Base-by-base conservation (phyloP, 2,113 vertebrate genomes). In the Carollia perspicillata region DNA sequence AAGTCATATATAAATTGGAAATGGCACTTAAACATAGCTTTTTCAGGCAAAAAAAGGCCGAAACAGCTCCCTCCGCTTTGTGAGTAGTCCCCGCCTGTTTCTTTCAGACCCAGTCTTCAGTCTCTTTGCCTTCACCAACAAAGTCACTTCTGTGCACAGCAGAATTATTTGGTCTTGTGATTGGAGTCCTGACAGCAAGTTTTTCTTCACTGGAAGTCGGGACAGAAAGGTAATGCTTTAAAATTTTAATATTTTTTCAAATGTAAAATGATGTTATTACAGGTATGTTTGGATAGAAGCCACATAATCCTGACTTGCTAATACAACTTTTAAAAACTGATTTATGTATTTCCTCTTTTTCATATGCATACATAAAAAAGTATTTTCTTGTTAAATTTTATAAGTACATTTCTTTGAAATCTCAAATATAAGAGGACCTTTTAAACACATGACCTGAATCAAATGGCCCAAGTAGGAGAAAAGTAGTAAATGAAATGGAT, bases 111-210 rank as follows among this genome's bases (percentile, higher is more conserved):
- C 99, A 20, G 88, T 95, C 65, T 99, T 99, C 96, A 98, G 94
- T 28, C 98, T 99, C 71, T 98, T 98, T 86, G 98, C 99, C 0
- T 98, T 98, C 97, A 99, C 99, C 14, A 98, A 98, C 89, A 99
- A 99, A 98, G 98, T 98, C 97, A 99, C 99, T 17, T 98, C 99
- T 80, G 95, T 99, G 58, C 99, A 99, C 97, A 99, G 98, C 66
- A 98, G 99, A 85, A 99, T 99, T 97, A 99, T 99, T 98, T 99
- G 99, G 99, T 99, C 99, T 89, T 99, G 99, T 98, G 99, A 99
- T 96, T 99, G 99, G 99, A 99, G 99, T 97, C 98, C 98, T n/a
- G 99, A 99, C 74, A 98, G 99, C 98, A 99, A 98, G 86, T 99
- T 99, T 98, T 99, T 99, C 98, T 98, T 99, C 90, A 99, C 99